Base-by-base conservation (phyloP, 2,113 vertebrate genomes). In the Otocyon megalotis region DNA sequence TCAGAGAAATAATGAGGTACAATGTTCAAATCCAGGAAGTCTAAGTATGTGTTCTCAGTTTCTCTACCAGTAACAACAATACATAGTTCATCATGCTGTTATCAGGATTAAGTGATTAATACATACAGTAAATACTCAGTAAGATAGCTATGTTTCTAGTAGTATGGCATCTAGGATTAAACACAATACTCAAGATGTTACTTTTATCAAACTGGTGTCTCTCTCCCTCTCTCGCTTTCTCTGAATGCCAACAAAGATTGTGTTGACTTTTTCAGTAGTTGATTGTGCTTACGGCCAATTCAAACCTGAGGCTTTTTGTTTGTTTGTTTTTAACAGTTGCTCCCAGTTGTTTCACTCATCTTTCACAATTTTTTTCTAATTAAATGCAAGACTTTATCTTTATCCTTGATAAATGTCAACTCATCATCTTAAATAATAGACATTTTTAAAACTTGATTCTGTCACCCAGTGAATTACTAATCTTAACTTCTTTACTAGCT, bases 391-490 rank as follows among this genome's bases (percentile, higher is more conserved):
- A 81, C 58, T 67, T 93, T 97, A 93, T 88, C 85, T 90, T 96
- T 91, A 95, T 56, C 58, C 84, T 95, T 96, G 90, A 93, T 90
- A 98, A 96, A 94, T 97, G 95, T 96, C 90, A 97, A 63, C 43
- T 63, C 58, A 90, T 93, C 97, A 94, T 77, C 14, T 81, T 96
- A 92, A 95, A 71, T 90, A 93, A 95, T 32, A 84, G 84, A 88
- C 83, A 93, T 93, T 96, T 95, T 79, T 56, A 96, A 97, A 97
- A 94, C 17, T 96, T 67, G 95, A 94, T 72, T 91, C 82, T 94
- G 72, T 96, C 95, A 95, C n/a, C 65, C 43, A 85, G 69, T 69
- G 92, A 72, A 93, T 96, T 79, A 85, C 77, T 88, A 72, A 88
- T 87, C 62, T 69, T 92, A 69, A 65, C 77, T 97, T 77, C 88